Conservation (phyloP, 2,888 invertebrate genomes). For the Holacanthella duospinosa region DNA sequence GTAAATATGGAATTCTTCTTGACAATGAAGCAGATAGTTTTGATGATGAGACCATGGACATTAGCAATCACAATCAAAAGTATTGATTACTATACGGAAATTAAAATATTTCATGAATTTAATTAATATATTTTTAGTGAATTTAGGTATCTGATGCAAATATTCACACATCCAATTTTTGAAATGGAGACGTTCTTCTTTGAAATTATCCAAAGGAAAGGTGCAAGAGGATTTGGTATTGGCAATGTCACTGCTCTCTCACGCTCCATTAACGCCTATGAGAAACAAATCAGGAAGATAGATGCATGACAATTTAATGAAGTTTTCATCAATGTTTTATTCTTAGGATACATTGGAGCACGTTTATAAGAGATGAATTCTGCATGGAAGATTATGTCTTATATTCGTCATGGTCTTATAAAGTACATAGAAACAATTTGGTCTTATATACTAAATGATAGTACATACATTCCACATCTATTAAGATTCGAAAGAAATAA, state of each 20-base stretch:
- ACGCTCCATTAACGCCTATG: slow-evolving; percentile 40
- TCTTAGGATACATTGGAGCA: too few relatives aligned
- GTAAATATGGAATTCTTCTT: slow-evolving; percentile 41
- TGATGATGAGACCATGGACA: slow-evolving; percentile 11
- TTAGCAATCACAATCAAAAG: background rate
- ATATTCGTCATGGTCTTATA: too few relatives aligned
- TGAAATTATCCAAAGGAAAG: slow-evolving; percentile 44
- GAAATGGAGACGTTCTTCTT: slow-evolving; percentile 44
- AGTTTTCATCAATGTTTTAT: too few relatives aligned
- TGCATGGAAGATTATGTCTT: too few relatives aligned
- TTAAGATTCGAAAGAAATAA: too few relatives aligned
- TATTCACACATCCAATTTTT: slow-evolving; percentile 45
- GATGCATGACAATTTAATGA: too few relatives aligned
- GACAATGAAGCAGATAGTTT: slow-evolving; percentile 42
- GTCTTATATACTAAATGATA: too few relatives aligned
- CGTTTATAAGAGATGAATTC: too few relatives aligned
- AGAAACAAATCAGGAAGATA: slow-evolving; percentile 26
- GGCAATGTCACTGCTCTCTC: slow-evolving; percentile 46
- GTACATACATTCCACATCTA: too few relatives aligned
- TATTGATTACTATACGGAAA: background rate
- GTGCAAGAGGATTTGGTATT: slow-evolving; percentile 45
- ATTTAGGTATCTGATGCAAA: slow-evolving; percentile 43
- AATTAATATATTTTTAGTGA: background rate
- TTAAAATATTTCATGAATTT: background rate
- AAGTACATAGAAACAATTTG: too few relatives aligned